Base-by-base conservation (phyloP, 2,888 invertebrate genomes). In the Unio pictorum region DNA sequence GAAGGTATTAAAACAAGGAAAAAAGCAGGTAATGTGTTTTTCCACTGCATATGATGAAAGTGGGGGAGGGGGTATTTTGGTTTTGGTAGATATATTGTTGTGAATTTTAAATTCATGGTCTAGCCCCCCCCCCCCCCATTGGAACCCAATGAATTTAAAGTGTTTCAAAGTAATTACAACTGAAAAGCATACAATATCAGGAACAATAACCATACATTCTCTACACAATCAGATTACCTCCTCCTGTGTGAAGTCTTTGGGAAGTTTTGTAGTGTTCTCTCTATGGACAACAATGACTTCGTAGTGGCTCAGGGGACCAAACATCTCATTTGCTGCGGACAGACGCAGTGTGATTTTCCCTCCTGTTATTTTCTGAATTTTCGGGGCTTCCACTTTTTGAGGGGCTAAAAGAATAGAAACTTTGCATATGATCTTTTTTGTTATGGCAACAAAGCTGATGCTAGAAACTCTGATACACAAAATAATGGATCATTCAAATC, bases 241-340 rank as follows among this genome's bases (percentile, higher is more conserved):
- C 17, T 85, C 83, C 54, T 84, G 65, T 8, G 81, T 82, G 69
- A 86, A 87, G 69, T 96, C 96, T 91, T 97, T 96, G 2, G 97
- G 96, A 89, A 95, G 93, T 90, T 94, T 95, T 86, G 94, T 93
- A 8, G 78, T 74, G 15, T 76, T 76, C 8, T 77, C 65, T 23
- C 96, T 95, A 5, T 98, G 98, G 30, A 99, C 97, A 71, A 99
- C 97, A 83, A 98, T 94, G 86, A 99, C 91, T 91, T 95, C 97
- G 91, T 99, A 99, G 91, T 99, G 97, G 71, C 96, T 96, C 83
- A 99, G 97, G 11, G 97, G 97, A 30, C 99, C 99, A 88, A 98
- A 98, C 90, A 98, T 98, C 91, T 99, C 99, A 0, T 97, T 97
- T 0, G 99, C 98, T 45, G 77, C 71, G 18, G 75, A 63, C 59